Evolutionary conservation across 2,113 vertebrate species (phyloP).

Genomic region (human (Homo sapiens)): GRCh38 chr6:5678501-5679000

Average conservation of each 20-base stretch:
- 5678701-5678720: neutral
- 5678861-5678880: neutral
- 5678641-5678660: neutral
- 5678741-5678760: neutral
- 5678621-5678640: neutral
- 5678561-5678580: neutral
- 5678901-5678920: neutral
- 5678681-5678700: neutral
- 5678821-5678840: neutral
- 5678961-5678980: no score
- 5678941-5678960: neutral
- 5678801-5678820: neutral
- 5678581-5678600: neutral
- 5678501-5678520: neutral
- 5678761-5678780: neutral
- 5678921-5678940: neutral
- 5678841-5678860: neutral
- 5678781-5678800: neutral
- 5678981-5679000: neutral
- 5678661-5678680: neutral
- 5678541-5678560: neutral
- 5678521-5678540: neutral
- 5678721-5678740: neutral
- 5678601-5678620: neutral
- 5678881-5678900: neutral